A percentile compares a stretch with the other conserved stretches of the same genome.
Evolutionary conservation across 1,140 invertebrate genomes (phyloP).

Genomic region (Bombyx mandarina): DNA sequence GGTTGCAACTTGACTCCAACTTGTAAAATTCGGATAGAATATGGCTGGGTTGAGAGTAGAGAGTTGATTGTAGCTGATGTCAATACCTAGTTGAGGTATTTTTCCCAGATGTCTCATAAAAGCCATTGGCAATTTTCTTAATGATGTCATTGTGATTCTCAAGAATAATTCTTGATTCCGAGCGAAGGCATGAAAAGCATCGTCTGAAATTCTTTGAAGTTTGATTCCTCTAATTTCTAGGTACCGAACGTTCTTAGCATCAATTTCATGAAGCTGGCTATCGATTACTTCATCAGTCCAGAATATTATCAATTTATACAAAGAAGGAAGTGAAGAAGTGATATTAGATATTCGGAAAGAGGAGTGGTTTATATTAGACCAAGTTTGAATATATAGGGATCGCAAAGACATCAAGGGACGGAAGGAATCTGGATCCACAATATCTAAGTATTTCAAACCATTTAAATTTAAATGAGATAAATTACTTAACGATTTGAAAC

Average conservation of each 20-base stretch:
- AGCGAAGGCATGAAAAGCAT: slow-evolving; percentile 78
- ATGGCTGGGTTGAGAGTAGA: slow-evolving; percentile 83
- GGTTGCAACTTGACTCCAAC: slow-evolving; percentile 87
- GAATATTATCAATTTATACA: slow-evolving; percentile 78
- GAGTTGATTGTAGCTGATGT: slow-evolving; percentile 86
- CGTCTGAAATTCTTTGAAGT: slow-evolving; percentile 77
- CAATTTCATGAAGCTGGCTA: slow-evolving; percentile 76
- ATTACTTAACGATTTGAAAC: slow-evolving; percentile 72
- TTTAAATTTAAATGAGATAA: slow-evolving; percentile 72
- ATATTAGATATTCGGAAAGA: slow-evolving; percentile 66
- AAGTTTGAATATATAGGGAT: slow-evolving; percentile 52
- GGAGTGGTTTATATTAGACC: slow-evolving; percentile 75
- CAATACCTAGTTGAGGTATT: slow-evolving; percentile 84
- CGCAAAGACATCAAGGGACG: slow-evolving; percentile 73
- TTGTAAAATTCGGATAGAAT: slow-evolving; percentile 86
- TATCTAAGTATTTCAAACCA: slow-evolving; percentile 72
- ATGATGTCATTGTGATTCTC: slow-evolving; percentile 81
- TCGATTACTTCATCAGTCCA: slow-evolving; percentile 80
- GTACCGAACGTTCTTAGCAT: slow-evolving; percentile 82
- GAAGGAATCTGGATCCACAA: slow-evolving; percentile 77
- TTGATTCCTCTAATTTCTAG: slow-evolving; percentile 83
- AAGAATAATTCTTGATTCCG: slow-evolving; percentile 79
- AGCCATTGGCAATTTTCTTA: slow-evolving; percentile 82
- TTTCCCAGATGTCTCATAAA: slow-evolving; percentile 83
- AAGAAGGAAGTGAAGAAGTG: slow-evolving; percentile 58